Percentiles rank a stretch among this genome's conserved stretches.
Evolutionary conservation across 2,113 vertebrate species (phyloP).

Genomic region (Sprattus sprattus): DNA sequence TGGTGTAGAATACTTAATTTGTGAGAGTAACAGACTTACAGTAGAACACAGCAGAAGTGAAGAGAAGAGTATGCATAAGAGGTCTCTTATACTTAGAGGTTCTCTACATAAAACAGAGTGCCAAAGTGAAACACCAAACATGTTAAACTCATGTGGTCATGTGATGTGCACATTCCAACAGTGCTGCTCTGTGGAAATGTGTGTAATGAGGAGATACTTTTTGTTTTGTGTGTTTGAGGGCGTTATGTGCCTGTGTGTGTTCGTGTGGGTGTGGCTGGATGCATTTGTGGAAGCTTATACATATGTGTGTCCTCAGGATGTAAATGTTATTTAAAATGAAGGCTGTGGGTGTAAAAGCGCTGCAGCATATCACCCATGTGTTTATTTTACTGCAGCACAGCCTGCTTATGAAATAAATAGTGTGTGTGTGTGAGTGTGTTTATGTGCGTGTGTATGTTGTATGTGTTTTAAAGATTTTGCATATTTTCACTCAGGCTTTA

Average conservation of each 20-base stretch:
- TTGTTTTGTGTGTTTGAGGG: neutral
- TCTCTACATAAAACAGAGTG: neutral
- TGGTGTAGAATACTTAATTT: constrained; percentile 8
- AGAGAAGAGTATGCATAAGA: neutral
- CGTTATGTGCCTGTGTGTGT: neutral
- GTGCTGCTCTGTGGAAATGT: neutral
- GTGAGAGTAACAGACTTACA: neutral
- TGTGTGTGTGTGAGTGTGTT: neutral
- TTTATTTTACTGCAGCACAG: neutral
- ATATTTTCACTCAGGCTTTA: neutral
- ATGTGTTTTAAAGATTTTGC: neutral
- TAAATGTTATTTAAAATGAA: neutral
- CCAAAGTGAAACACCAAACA: neutral
- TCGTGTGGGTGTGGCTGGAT: neutral
- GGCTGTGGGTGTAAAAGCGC: neutral
- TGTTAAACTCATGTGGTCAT: neutral
- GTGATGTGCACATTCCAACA: neutral
- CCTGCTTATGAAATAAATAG: neutral
- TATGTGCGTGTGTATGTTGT: neutral
- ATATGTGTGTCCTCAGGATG: neutral
- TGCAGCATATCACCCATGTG: neutral
- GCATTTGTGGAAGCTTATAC: neutral
- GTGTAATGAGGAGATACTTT: neutral
- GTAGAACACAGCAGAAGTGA: neutral
- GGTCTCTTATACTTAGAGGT: no score